Evolutionary conservation across 2,113 vertebrate species (phyloP).

Genomic region (Puntigrus tetrazona): DNA sequence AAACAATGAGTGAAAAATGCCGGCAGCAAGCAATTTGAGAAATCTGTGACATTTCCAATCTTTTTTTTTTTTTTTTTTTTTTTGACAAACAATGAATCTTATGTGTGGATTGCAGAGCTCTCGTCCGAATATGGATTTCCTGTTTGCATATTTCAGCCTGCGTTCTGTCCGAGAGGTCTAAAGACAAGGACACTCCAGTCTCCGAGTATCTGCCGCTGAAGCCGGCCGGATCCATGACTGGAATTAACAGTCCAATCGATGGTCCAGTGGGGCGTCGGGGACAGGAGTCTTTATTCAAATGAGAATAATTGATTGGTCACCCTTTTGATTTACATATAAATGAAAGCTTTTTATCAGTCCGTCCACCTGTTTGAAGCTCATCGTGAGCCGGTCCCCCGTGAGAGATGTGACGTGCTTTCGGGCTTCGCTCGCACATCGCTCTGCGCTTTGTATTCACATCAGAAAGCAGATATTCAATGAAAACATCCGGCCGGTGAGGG

Average conservation of each 20-base stretch:
- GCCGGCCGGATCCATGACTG: slow-evolving; percentile 34
- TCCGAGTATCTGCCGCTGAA: background rate
- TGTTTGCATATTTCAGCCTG: slow-evolving; percentile 10
- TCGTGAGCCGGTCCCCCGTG: slow-evolving; percentile 61
- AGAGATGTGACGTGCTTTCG: slow-evolving; percentile 55
- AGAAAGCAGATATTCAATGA: slow-evolving; percentile 5
- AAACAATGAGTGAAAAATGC: background rate
- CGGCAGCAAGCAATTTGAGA: background rate
- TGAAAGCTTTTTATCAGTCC: slow-evolving; percentile 72
- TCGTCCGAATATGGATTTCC: slow-evolving; percentile 34
- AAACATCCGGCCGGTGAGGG: background rate
- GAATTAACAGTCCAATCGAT: slow-evolving; percentile 60
- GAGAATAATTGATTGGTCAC: slow-evolving; percentile 72
- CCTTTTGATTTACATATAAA: slow-evolving; percentile 77
- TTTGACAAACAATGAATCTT: slow-evolving; percentile 35
- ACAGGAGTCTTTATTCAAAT: slow-evolving; percentile 62
- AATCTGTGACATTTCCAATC: background rate
- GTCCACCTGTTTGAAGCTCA: slow-evolving; percentile 60
- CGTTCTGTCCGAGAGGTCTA: background rate
- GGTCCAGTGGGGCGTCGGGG: slow-evolving; percentile 51
- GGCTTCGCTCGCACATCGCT: background rate
- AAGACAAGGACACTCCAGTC: slow-evolving; percentile 6
- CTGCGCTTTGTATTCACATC: slow-evolving; percentile 19
- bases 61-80: background rate
- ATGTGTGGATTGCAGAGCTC: background rate